Evolutionary conservation across 2,888 invertebrate species (phyloP).

Genomic region (Acanthosepion pharaonis): DNA sequence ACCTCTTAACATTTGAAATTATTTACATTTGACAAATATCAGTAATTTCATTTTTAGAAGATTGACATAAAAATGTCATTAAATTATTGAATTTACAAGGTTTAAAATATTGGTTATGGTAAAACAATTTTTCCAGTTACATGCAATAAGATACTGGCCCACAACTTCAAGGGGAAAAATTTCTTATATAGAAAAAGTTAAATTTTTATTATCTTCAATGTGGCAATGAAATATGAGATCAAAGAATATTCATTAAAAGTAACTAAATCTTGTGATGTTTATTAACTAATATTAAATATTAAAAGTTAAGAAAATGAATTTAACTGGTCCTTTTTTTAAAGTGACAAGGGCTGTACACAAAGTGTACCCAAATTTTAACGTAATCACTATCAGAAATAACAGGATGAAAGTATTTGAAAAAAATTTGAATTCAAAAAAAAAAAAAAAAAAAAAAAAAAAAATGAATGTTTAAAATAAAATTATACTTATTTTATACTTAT

Average conservation of each 20-base stretch:
- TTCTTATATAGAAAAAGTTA: background rate
- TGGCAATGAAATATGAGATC: background rate
- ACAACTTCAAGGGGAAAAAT: background rate
- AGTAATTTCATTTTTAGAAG: background rate
- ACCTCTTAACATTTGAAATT: background rate
- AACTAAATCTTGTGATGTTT: background rate
- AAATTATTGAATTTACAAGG: background rate
- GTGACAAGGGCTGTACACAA: no score
- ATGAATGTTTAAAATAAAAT: no score
- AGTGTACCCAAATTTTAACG: no score
- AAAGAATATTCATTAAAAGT: background rate
- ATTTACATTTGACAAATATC: background rate
- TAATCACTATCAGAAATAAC: no score
- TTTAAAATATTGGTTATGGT: background rate
- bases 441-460: no score
- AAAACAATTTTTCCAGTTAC: background rate
- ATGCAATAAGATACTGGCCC: background rate
- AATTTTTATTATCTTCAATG: background rate
- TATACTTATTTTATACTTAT: no score
- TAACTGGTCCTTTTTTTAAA: no score
- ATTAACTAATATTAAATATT: no score
- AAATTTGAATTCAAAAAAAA: no score
- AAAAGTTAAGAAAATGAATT: no score
- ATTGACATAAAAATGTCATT: background rate
- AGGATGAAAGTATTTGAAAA: no score